phyloP scores from a whole-genome alignment of 1,140 invertebrate genomes.

The Zaprionus davidi region DNA sequence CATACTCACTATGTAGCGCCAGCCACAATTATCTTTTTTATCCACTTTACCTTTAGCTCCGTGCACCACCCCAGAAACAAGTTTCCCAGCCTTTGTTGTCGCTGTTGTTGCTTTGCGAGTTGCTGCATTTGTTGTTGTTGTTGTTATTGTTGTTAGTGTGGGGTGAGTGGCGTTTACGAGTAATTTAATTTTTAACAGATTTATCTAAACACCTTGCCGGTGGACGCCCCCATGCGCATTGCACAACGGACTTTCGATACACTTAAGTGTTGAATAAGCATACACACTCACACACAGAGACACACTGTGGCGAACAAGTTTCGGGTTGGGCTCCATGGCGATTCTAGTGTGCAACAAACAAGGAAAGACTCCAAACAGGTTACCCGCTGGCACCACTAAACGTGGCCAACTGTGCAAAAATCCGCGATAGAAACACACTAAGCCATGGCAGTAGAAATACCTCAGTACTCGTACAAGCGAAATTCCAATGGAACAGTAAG shows the following conservation, averaged over 20 bases:
- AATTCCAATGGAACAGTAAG: conserved; percentile 72
- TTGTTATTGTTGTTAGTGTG: not conserved
- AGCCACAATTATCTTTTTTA: conserved; percentile 18
- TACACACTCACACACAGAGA: conserved; percentile 15
- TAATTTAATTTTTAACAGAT: conserved; percentile 71
- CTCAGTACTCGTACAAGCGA: not conserved
- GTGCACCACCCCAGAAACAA: conserved; percentile 19
- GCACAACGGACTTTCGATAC: conserved; percentile 64
- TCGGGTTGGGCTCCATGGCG: conserved; percentile 31
- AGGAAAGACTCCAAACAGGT: conserved; percentile 75
- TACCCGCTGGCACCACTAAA: conserved; percentile 50
- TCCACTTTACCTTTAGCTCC: not conserved
- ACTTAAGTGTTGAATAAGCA: conserved; percentile 39
- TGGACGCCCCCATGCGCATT: conserved; percentile 62
- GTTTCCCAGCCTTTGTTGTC: conserved; percentile 38
- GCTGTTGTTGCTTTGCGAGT: conserved; percentile 24
- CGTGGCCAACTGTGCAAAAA: conserved; percentile 69
- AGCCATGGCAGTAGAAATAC: conserved; percentile 3
- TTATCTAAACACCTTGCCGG: conserved; percentile 71
- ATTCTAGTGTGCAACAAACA: conserved; percentile 71
- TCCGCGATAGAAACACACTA: not conserved
- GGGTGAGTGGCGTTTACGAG: conserved; percentile 32
- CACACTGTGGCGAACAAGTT: conserved; percentile 59
- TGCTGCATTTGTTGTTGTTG: not conserved
- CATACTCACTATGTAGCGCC: conserved; percentile 26